These are phyloP conservation scores for Mystacides longicornis DNA, from an alignment of 2,888 invertebrate species.

Conservation along the genomic window DNA sequence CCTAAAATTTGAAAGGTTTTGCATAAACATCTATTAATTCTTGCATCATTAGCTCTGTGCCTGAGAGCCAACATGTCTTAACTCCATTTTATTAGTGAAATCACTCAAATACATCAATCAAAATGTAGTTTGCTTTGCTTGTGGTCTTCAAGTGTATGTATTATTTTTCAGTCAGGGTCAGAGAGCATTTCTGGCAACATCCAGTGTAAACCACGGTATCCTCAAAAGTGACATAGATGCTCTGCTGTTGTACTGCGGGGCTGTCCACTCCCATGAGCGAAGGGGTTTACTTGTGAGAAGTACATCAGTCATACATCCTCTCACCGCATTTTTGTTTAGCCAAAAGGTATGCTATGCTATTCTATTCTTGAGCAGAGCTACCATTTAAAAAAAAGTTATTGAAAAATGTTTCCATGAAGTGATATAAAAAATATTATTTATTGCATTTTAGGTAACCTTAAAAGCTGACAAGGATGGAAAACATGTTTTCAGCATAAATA, in stretches of 20 bases:
- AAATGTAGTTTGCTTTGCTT: no score
- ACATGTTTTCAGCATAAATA: background rate
- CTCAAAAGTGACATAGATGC: constrained; percentile 36
- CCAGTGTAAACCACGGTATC: constrained; percentile 57
- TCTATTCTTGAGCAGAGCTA: background rate
- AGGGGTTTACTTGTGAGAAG: constrained; percentile 50
- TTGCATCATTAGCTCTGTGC: no score
- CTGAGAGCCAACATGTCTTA: no score
- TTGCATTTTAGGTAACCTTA: background rate
- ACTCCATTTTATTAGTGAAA: no score
- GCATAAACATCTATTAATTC: no score
- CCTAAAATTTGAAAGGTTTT: no score
- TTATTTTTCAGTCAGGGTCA: constrained; percentile 44
- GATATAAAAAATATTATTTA: background rate
- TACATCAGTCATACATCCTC: constrained; percentile 51
- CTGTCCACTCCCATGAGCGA: constrained; percentile 48
- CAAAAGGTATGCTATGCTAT: constrained; percentile 25
- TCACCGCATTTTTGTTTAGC: constrained; percentile 51
- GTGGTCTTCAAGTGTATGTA: background rate
- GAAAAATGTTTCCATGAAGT: no score
- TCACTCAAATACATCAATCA: no score
- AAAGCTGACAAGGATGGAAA: background rate
- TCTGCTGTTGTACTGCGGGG: constrained; percentile 50
- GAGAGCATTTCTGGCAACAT: constrained; percentile 50
- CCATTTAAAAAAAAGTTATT: no score